Evolutionary conservation across 1,140 invertebrate genomes (phyloP).

Genomic region (Cyclina sinensis): DNA sequence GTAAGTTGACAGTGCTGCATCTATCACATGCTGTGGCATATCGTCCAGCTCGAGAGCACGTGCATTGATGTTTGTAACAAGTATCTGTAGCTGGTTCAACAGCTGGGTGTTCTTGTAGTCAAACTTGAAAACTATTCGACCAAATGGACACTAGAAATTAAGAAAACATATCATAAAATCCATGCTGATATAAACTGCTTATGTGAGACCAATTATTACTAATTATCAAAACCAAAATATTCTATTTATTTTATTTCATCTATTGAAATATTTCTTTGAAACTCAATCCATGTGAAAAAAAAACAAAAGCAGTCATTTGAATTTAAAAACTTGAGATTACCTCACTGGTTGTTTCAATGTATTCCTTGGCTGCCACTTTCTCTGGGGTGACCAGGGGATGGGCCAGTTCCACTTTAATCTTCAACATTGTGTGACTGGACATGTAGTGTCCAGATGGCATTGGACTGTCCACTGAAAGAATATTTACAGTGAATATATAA

Average conservation of each 20-base stretch:
- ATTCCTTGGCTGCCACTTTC: conserved; percentile 74
- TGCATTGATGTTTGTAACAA: conserved; percentile 83
- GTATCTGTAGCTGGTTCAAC: conserved; percentile 78
- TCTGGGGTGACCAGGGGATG: conserved; percentile 80
- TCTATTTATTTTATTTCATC: too few species aligned
- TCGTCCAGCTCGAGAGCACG: conserved; percentile 81
- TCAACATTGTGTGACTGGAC: conserved; percentile 78
- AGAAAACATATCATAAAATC: conserved; percentile 48
- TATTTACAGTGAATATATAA: background rate
- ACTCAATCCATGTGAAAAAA: too few species aligned
- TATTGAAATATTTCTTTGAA: too few species aligned
- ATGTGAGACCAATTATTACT: too few species aligned
- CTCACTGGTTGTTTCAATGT: conserved; percentile 71
- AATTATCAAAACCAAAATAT: too few species aligned
- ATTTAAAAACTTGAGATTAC: conserved; percentile 62
- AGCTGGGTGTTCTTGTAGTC: conserved; percentile 80
- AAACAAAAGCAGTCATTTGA: too few species aligned
- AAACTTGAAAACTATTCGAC: conserved; percentile 83
- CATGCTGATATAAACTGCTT: too few species aligned
- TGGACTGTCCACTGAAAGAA: conserved; percentile 78
- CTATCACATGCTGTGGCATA: conserved; percentile 83
- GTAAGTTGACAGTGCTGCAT: conserved; percentile 85
- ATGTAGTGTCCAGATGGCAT: conserved; percentile 82
- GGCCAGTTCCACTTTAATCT: conserved; percentile 83
- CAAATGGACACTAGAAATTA: conserved; percentile 84